Base-by-base conservation (phyloP, 2,113 vertebrate genomes). In the Aplodontia rufa region DNA sequence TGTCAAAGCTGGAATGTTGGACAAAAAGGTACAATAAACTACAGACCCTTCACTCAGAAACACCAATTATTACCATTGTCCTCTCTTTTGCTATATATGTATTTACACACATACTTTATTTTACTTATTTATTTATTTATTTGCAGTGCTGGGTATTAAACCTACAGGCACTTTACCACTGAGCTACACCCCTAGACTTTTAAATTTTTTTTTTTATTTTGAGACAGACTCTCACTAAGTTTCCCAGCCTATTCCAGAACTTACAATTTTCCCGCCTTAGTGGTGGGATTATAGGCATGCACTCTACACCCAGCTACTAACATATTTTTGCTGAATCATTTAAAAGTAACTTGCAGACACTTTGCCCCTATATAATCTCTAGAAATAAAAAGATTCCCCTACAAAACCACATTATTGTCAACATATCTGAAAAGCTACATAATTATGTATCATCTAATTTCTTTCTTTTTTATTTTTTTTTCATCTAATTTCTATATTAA, bases 351-450 rank as follows among this genome's bases (percentile, higher is more conserved):
- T 58, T 93, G 45, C 30, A 94, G 58, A 74, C 12, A 51, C 35
- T 47, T 40, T 64, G 37, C 2, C 35, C 71, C 82, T 87, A 87
- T 83, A 92, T 60, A 55, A 76, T 72, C 40, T 87, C 76, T 40
- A 82, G 91, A 74, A 91, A 78, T 51, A 72, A 83, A 9, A 8
- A 74, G 78, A 95, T 13, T 89, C 17, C 68, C 47, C 19, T 78
- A 37, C 3, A 90, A 87, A 95, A 64, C 24, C 24, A 53, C 42
- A 22, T 45, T 72, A 68, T 17, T 53, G 55, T 51, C 62, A 85
- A 22, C 32, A 93, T 5, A 94, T 22, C 55, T 84, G 47, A 58
- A 92, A 96, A 95, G 72, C 45, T 53, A 74, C 83, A 86, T 47
- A 78, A 90, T 62, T 62, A 60, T 2, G n/a, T 13, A 28, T 58